Evolutionary conservation across 2,113 vertebrate species (phyloP), one percentile per base, ranked within the genome.

Genomic region (Limnothrissa miodon): DNA sequence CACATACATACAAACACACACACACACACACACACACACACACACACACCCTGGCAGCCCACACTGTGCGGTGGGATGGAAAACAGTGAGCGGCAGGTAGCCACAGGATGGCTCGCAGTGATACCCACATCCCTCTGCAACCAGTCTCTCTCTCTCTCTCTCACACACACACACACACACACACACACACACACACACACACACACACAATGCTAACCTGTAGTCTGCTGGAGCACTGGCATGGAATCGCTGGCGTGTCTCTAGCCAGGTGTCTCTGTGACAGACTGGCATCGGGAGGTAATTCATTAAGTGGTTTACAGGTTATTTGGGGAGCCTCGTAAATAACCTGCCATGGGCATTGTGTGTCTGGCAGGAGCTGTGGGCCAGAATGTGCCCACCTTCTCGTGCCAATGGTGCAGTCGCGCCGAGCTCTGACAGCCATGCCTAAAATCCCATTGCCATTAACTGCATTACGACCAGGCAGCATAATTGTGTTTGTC

Each of bases 401-500:
- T 88, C 74, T 48, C 83, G 44, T 79, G 66, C 66, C 66, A 74
- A 74, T 5, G 29, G 66, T 36, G 66, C 29, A 36, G 80, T 87
- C 78, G 85, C 84, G 82, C 62, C 7, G 79, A 66, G 66, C 70
- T 83, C 78, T 51, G 81, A 86, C 84, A 84, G 89, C 89, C 83
- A 86, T 86, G 81, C 81, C 86, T 81, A 87, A 1, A 89, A 90
- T 90, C 83, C 91, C 84, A 85, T 89, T 90, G 80, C 78, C 85
- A 86, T 88, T 90, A 92, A 93, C 88, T 89, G 89, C 74, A 89
- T 92, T 91, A 89, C 86, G 82, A 80, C 29, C 84, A 45, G 70
- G 66, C 56, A 44, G 82, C 83, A 90, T 91, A 92, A 94, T 91
- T 92, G 88, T 90, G 91, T 93, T 93, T 90, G 90, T 87, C 88